Evolutionary conservation across 2,113 vertebrate genomes (phyloP), one percentile per base, ranked within the genome.

Genomic region (Eleginops maclovinus): DNA sequence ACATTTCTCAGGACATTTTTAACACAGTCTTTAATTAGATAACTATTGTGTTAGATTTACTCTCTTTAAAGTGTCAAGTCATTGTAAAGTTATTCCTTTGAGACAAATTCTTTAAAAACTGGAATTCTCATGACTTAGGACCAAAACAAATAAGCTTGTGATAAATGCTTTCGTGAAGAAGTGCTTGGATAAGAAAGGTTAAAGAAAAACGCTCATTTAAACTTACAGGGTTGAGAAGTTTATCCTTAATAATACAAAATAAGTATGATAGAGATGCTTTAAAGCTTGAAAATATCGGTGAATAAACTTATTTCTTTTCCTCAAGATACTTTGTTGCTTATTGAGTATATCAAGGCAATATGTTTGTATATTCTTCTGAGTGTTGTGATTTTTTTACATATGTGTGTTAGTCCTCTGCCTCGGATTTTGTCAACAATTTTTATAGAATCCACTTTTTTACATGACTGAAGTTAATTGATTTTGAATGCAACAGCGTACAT

Each of bases 21-120:
- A 49, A 40, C 40, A 11, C 41, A 62, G 66, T 71, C 19, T 54
- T 67, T 62, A 64, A 76, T 80, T 26, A 40, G 76, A 62, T 53
- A 55, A 66, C 62, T 62, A 22, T 55, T 43, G 49, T 26, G 22
- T 63, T 68, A 2, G 0, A 64, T 75, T 71, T 26, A 46, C 16
- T 26, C 58, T 65, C 26, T 36, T 43, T 54, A 2, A 69, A 16
- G 36, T 80, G 56, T 72, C 15, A 61, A 44, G 26, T 49, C 8
- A 50, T 16, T 22, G 31, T 22, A 41, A 19, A 62, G 22, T 51
- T 62, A 13, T 55, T 67, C 58, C 44, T 2, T 54, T 53, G 28
- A 12, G n/a, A 44, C 26, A 50, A 50, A 49, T 70, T 19, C 67
- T 19, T 58, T 75, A 4, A 58, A 62, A 75, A 75, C 3, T 14